A percentile compares a stretch with the other conserved stretches of the same genome.
Evolutionary conservation across 2,797 vertebrate genomes (phyloP).

Genomic region (Lutjanus campechanus): DNA sequence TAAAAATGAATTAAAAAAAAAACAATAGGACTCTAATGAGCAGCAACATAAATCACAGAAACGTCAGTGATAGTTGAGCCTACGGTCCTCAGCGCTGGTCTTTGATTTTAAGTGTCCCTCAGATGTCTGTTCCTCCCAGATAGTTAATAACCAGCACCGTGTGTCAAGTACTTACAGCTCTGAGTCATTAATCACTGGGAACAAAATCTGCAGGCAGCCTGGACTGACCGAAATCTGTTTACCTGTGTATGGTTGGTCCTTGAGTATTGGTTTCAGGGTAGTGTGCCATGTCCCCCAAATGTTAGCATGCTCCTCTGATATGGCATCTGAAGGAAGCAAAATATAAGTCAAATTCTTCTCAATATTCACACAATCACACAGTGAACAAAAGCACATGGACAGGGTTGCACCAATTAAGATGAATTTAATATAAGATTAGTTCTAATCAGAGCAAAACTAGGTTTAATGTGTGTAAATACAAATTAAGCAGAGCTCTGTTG

Average conservation of each 20-base stretch:
- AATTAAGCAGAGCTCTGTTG: no score
- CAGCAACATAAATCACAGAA: no score
- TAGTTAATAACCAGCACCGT: neutral
- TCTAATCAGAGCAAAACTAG: no score
- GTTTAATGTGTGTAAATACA: no score
- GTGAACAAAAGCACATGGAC: neutral
- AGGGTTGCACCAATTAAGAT: no score
- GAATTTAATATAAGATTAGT: no score
- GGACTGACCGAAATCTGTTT: conserved; percentile 13
- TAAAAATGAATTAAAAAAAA: neutral
- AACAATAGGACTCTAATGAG: no score
- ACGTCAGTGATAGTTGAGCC: no score
- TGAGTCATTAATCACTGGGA: neutral
- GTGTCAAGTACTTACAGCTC: neutral
- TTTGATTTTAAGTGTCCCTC: neutral
- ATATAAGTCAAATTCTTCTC: neutral
- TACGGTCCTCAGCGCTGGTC: no score
- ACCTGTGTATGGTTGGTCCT: conserved; percentile 92
- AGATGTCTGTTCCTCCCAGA: neutral
- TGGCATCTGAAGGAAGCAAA: conserved; percentile 56
- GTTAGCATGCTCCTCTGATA: conserved; percentile 91
- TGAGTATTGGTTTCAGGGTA: conserved; percentile 92
- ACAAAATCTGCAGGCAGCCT: neutral
- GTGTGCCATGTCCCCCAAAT: conserved; percentile 99
- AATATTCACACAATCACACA: neutral